Conservation (phyloP, 2,113 vertebrate genomes). For the Emydocephalus ijimae region DNA sequence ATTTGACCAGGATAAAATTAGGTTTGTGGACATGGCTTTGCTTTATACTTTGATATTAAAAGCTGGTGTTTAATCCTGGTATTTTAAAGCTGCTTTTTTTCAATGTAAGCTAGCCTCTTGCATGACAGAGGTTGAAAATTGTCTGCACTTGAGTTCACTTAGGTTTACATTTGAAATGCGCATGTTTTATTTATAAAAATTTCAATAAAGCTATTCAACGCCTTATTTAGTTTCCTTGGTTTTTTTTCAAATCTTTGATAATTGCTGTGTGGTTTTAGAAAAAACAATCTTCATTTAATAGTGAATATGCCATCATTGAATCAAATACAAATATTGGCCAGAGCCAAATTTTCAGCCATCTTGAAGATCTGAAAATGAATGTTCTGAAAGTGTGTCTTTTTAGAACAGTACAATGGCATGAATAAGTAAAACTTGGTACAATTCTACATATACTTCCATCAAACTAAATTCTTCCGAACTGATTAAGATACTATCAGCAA, state of each 20-base stretch:
- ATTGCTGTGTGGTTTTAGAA: slow-evolving; percentile 5
- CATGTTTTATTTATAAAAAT: slow-evolving; percentile 99
- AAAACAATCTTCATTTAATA: not conserved
- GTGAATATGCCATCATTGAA: not conserved
- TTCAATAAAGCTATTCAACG: slow-evolving; percentile 99
- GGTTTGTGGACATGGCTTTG: slow-evolving; percentile 75
- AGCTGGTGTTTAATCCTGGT: slow-evolving; percentile 85
- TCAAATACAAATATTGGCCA: not conserved
- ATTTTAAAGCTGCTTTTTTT: slow-evolving; percentile 83
- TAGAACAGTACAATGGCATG: not conserved
- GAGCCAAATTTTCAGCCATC: not conserved
- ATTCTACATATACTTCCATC: not conserved
- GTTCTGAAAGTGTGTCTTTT: not conserved
- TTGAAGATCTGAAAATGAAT: not conserved
- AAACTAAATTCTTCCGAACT: not conserved
- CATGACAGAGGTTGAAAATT: slow-evolving; percentile 94
- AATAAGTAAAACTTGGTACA: not conserved
- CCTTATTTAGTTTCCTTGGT: slow-evolving; percentile 72
- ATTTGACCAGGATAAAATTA: slow-evolving; percentile 88
- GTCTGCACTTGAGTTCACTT: slow-evolving; percentile 98
- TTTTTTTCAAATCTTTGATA: slow-evolving; percentile 46
- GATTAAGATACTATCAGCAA: not conserved
- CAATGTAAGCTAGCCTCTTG: slow-evolving; percentile 88
- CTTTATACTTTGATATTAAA: slow-evolving; percentile 82
- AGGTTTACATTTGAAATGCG: slow-evolving; percentile 99